A percentile compares a stretch with the other conserved stretches of the same genome.
phyloP scores from a whole-genome alignment of 2,113 vertebrate genomes.

The Ramphastos sulfuratus region DNA sequence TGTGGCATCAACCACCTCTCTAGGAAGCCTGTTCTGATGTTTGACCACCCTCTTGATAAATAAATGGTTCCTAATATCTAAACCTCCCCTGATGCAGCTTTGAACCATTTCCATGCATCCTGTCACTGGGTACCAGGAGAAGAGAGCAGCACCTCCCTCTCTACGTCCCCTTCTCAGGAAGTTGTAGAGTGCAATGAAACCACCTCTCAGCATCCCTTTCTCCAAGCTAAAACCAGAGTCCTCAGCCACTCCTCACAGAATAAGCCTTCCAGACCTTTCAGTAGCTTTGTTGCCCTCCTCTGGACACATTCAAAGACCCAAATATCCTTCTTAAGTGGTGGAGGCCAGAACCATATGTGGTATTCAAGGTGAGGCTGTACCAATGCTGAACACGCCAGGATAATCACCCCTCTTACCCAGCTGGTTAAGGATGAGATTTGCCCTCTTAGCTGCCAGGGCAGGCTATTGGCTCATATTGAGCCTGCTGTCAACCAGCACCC shows the following conservation, averaged over 20 bases:
- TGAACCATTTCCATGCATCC: accelerated
- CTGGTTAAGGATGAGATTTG: neutral
- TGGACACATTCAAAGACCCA: neutral
- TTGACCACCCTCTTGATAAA: neutral
- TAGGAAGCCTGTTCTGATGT: neutral
- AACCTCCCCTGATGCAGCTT: neutral
- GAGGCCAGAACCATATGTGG: neutral
- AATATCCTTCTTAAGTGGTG: neutral
- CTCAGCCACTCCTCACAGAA: neutral
- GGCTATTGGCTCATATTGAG: accelerated
- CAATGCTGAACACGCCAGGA: accelerated
- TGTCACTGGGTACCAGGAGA: neutral
- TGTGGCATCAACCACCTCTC: neutral
- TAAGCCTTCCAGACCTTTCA: neutral
- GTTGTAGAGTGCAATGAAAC: neutral
- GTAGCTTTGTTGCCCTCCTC: neutral
- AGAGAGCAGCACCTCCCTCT: neutral
- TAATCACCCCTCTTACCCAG: accelerated
- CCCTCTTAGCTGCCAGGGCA: neutral
- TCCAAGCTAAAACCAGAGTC: neutral
- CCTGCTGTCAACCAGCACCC: neutral
- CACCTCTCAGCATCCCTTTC: neutral
- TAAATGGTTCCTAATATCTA: neutral
- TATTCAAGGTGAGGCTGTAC: accelerated
- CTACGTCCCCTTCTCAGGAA: neutral